Conservation (phyloP, 1,140 invertebrate species). For the Dendrolimus punctatus region DNA sequence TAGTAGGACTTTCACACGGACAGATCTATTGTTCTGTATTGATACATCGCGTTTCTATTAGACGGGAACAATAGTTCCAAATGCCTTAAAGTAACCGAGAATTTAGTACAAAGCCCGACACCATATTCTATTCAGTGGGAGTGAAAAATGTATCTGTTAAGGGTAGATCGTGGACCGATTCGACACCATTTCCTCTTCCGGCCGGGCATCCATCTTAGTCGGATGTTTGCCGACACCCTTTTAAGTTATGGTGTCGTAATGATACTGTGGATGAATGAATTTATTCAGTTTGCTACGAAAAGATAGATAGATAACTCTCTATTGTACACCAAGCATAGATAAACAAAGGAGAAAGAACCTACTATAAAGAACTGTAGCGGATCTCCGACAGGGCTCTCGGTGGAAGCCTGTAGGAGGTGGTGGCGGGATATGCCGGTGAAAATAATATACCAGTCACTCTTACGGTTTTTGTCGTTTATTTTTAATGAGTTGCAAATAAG, state of each 20-base stretch:
- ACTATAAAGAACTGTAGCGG: too few species aligned
- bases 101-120: conserved; percentile 3
- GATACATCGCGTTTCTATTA: too few species aligned
- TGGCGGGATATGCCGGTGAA: too few species aligned
- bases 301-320: too few species aligned
- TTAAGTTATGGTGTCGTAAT: conserved; percentile 24
- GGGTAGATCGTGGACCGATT: conserved; percentile 28
- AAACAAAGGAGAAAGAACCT: too few species aligned
- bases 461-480: too few species aligned
- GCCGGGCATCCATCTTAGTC: conserved; percentile 31
- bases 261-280: conserved; percentile 2
- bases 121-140: conserved; percentile 7
- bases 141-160: conserved; percentile 34
- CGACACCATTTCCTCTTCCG: conserved; percentile 32
- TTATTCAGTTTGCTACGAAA: too few species aligned
- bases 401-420: too few species aligned
- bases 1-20: not conserved
- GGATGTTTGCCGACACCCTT: conserved; percentile 30
- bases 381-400: too few species aligned
- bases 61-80: too few species aligned
- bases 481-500: too few species aligned
- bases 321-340: not conserved
- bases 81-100: not conserved
- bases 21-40: not conserved
- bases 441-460: too few species aligned